Percentiles rank a stretch among this genome's conserved stretches.
phyloP scores from a whole-genome alignment of 2,888 invertebrate species.

The Eristalis tenax region DNA sequence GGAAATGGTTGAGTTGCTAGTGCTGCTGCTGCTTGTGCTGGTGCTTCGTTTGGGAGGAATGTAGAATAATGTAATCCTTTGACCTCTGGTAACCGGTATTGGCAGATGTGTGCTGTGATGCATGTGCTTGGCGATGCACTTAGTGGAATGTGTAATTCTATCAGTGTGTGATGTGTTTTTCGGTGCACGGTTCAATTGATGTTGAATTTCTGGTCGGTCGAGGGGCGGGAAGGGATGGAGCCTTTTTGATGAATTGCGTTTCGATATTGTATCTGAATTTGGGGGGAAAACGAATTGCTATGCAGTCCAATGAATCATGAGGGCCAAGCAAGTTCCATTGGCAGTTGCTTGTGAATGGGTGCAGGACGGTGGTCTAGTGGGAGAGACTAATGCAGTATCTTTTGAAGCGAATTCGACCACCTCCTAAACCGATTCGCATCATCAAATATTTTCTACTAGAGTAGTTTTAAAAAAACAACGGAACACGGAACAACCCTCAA shows the following conservation, averaged over 20 bases:
- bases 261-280: constrained; percentile 28
- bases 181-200: constrained; percentile 38
- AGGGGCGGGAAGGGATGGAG: background rate
- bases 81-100: constrained; percentile 56
- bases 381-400: background rate
- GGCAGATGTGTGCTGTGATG: constrained; percentile 59
- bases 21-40: background rate
- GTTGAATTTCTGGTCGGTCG: background rate
- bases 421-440: no score
- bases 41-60: no score
- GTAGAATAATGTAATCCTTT: constrained; percentile 57
- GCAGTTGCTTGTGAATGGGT: background rate
- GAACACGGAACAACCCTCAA: no score
- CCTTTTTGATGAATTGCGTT: constrained; percentile 47
- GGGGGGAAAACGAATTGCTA: background rate
- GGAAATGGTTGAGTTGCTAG: constrained; percentile 17
- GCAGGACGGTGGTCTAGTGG: background rate
- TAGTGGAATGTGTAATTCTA: constrained; percentile 67
- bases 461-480: no score
- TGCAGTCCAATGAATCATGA: constrained; percentile 28
- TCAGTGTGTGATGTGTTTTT: constrained; percentile 43
- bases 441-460: no score
- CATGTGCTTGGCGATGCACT: constrained; percentile 55
- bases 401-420: no score
- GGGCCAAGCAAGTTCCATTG: background rate